Conservation (phyloP, 2,888 invertebrate species). For the Lycia hirtaria region DNA sequence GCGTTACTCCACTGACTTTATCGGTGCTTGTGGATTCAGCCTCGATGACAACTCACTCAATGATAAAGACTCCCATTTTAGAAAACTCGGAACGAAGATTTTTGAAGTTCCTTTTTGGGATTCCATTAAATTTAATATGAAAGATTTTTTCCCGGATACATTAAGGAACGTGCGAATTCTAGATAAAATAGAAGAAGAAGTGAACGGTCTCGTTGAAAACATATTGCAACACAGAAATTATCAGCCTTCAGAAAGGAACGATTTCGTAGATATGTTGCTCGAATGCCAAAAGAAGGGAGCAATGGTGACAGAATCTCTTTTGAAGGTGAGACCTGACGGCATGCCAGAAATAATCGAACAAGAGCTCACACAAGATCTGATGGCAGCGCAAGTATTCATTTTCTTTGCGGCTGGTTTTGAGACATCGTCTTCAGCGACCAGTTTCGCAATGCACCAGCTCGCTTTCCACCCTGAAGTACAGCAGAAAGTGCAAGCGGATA, state of each 20-base stretch:
- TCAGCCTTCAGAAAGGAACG: slow-evolving; percentile 54
- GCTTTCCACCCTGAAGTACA: slow-evolving; percentile 39
- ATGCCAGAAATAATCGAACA: slow-evolving; percentile 44
- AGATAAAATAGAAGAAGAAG: neutral
- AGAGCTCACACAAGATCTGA: slow-evolving; percentile 50
- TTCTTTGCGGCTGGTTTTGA: slow-evolving; percentile 65
- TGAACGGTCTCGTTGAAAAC: slow-evolving; percentile 44
- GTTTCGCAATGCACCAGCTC: slow-evolving; percentile 59
- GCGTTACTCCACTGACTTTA: slow-evolving; percentile 1
- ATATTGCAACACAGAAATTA: slow-evolving; percentile 57
- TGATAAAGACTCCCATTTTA: slow-evolving; percentile 57
- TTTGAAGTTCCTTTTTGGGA: neutral
- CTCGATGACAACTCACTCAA: slow-evolving; percentile 57
- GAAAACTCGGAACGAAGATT: slow-evolving; percentile 51
- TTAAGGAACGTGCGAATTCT: neutral
- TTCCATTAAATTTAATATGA: neutral
- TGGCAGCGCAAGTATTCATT: slow-evolving; percentile 56
- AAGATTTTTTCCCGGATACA: neutral
- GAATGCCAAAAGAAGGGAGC: slow-evolving; percentile 53
- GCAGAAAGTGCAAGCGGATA: neutral
- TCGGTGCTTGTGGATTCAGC: slow-evolving; percentile 55
- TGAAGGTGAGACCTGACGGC: slow-evolving; percentile 50
- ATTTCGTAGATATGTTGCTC: slow-evolving; percentile 59
- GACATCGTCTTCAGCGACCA: slow-evolving; percentile 60
- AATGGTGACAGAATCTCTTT: slow-evolving; percentile 56